These are phyloP conservation scores for Vesta saturnalis DNA, from an alignment of 2,888 invertebrate genomes.

Conservation along the genomic window DNA sequence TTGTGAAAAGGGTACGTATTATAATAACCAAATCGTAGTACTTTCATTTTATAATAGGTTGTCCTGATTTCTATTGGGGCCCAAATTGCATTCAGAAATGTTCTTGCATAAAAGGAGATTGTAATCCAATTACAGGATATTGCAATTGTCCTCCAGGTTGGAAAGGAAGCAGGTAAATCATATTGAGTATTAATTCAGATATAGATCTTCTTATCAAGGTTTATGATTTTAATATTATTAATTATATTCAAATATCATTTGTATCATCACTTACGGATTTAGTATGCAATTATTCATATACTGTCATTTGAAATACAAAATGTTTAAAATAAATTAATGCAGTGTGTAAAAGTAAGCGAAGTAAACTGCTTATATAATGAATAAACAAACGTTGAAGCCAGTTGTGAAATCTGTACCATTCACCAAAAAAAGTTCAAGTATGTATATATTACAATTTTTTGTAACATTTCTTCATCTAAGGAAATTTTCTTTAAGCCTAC, in stretches of 20 bases:
- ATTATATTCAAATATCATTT: not conserved
- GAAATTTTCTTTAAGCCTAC: not conserved
- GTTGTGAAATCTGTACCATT: slow-evolving; percentile 13
- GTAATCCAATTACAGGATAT: slow-evolving; percentile 71
- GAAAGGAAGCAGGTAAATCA: slow-evolving; percentile 71
- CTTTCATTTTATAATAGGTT: slow-evolving; percentile 21
- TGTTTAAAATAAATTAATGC: not conserved
- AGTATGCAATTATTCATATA: too few relatives aligned
- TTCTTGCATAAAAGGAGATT: slow-evolving; percentile 70
- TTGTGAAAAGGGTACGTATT: slow-evolving; percentile 68
- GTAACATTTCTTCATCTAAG: not conserved
- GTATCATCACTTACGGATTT: too few relatives aligned
- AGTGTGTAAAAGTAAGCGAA: not conserved
- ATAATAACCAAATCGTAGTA: not conserved
- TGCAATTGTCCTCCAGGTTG: slow-evolving; percentile 76
- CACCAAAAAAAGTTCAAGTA: slow-evolving; percentile 15
- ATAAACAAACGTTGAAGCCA: not conserved
- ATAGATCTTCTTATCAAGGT: not conserved
- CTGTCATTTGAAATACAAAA: too few relatives aligned
- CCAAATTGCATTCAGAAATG: slow-evolving; percentile 75
- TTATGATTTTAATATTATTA: not conserved
- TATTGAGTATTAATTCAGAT: not conserved
- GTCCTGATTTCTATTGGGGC: slow-evolving; percentile 70
- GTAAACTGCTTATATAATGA: slow-evolving; percentile 12
- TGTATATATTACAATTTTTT: slow-evolving; percentile 10